Evolutionary conservation across 2,113 vertebrate species (phyloP).

Genomic region (Myodes glareolus): DNA sequence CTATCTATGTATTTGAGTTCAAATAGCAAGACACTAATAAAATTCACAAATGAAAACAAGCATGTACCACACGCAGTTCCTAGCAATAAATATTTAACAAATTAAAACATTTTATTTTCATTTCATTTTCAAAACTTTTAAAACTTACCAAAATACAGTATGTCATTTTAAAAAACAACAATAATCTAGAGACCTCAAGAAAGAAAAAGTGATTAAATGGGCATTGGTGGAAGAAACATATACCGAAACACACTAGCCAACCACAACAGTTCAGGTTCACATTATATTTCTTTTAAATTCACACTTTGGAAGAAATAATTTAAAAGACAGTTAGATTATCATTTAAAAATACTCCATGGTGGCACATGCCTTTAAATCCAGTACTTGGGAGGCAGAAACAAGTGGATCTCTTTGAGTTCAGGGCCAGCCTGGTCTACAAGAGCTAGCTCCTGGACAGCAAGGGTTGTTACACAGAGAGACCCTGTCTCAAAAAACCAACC

Average conservation of each 20-base stretch:
- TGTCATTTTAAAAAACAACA: not conserved
- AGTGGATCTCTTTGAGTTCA: too few relatives aligned
- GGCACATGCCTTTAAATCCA: too few relatives aligned
- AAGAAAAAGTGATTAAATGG: not conserved
- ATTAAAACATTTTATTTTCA: constrained; percentile 42
- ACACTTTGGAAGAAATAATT: not conserved
- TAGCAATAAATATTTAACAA: not conserved
- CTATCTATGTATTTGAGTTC: not conserved
- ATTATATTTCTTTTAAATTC: not conserved
- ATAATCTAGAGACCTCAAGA: not conserved
- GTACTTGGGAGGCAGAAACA: too few relatives aligned
- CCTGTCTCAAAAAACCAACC: too few relatives aligned
- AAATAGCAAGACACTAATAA: not conserved
- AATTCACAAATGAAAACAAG: constrained; percentile 43
- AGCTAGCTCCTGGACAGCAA: too few relatives aligned
- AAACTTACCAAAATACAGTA: not conserved
- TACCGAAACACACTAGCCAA: not conserved
- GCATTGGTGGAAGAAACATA: not conserved
- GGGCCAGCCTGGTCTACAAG: too few relatives aligned
- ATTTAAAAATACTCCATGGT: not conserved
- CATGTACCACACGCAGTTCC: not conserved
- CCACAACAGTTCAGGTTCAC: not conserved
- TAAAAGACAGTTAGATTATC: not conserved
- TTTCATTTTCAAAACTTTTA: not conserved
- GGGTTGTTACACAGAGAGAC: too few relatives aligned